Evolutionary conservation across 1,140 invertebrate genomes (phyloP).

Genomic region (Zaprionus davidi): DNA sequence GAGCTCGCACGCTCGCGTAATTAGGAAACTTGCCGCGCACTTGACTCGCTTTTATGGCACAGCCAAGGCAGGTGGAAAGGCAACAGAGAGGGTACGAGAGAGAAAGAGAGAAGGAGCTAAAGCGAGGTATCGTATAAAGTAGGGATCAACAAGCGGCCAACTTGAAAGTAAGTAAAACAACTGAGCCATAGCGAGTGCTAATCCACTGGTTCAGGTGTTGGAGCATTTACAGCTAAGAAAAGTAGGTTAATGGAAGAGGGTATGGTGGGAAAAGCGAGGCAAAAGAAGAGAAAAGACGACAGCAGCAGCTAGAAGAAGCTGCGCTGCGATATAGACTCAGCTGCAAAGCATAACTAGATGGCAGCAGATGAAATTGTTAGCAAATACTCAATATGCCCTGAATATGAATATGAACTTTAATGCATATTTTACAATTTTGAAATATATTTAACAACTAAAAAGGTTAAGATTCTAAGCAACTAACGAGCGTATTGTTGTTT

Average conservation of each 20-base stretch:
- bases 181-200: constrained; percentile 9
- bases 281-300: not conserved
- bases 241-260: constrained; percentile 34
- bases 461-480: too few relatives aligned
- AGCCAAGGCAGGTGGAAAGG: constrained; percentile 1
- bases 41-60: constrained; percentile 61
- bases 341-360: not conserved
- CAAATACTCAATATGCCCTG: not conserved
- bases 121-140: not conserved
- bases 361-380: not conserved
- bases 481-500: too few relatives aligned
- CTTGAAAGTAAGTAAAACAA: constrained; percentile 46
- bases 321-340: not conserved
- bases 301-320: not conserved
- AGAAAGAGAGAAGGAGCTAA: not conserved
- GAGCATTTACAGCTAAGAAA: constrained; percentile 26
- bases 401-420: too few relatives aligned
- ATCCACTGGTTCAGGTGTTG: constrained; percentile 37
- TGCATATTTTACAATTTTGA: too few relatives aligned
- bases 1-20: constrained; percentile 62
- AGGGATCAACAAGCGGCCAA: constrained; percentile 38
- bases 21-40: constrained; percentile 76
- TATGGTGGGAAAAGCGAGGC: not conserved
- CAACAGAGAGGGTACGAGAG: not conserved
- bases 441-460: too few relatives aligned